Percentiles rank a stretch among this genome's conserved stretches.
phyloP scores from a whole-genome alignment of 2,797 vertebrate species.

The Sebastes reedi region DNA sequence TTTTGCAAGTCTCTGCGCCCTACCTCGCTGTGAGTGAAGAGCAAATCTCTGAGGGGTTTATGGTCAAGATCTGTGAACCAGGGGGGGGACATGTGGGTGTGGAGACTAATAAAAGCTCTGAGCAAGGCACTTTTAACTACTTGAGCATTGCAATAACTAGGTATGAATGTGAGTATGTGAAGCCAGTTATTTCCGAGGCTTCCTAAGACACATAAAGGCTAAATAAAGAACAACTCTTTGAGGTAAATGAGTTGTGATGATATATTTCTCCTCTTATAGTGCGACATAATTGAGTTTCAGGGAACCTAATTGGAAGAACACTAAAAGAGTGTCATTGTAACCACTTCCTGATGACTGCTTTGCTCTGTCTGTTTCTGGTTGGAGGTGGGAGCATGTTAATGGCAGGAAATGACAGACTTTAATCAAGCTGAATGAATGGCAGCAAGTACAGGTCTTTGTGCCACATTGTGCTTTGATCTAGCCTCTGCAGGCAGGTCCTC shows the following conservation, averaged over 20 bases:
- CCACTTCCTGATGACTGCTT: conserved; percentile 70
- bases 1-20: neutral
- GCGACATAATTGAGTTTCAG: conserved; percentile 49
- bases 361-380: conserved; percentile 52
- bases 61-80: neutral
- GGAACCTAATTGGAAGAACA: conserved; percentile 56
- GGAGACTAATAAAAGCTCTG: neutral
- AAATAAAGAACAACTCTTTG: conserved; percentile 38
- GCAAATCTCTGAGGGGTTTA: neutral
- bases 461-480: conserved; percentile 77
- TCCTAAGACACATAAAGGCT: conserved; percentile 29
- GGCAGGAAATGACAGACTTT: conserved; percentile 80
- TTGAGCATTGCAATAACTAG: neutral
- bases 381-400: conserved; percentile 72
- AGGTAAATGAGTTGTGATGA: conserved; percentile 54
- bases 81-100: conserved; percentile 1
- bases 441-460: conserved; percentile 68
- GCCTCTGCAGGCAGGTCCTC: conserved; percentile 70
- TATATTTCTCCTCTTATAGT: conserved; percentile 30
- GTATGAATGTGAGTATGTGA: neutral
- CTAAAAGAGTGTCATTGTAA: conserved; percentile 58
- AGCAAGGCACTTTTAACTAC: neutral
- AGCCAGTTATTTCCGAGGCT: conserved; percentile 7
- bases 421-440: conserved; percentile 75
- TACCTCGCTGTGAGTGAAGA: neutral